Evolutionary conservation across 2,797 vertebrate genomes (phyloP), one percentile per base, ranked within the genome.

Genomic region (Todus mexicanus): DNA sequence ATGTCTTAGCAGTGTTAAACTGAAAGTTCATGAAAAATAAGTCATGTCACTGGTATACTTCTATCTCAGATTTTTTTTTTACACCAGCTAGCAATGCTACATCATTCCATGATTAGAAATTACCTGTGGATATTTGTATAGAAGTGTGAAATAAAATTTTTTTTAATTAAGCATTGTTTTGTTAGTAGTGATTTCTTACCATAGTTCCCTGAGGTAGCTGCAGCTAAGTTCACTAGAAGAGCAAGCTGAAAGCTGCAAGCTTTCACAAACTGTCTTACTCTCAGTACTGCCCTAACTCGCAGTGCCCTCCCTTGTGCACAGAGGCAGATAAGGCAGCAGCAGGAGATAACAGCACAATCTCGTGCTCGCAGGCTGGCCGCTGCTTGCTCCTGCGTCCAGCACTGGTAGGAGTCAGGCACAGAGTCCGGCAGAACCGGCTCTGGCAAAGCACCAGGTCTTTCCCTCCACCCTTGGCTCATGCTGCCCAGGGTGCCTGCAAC

Each of bases 51-150:
- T 97, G 96, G 89, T 95, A 91, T 96, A 92, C 95, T 94, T 95
- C 72, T 93, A 87, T 96, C 94, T 97, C 92, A 97, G 40, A 84
- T 15, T 56, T 84, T 91, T 84, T 92, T 61, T 95, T 90, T 97
- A 94, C 96, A 98, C 90, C 94, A 97, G 96, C 77, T 95, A 96
- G 89, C 86, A 95, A 89, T 95, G 93, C 97, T 95, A 94, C 92
- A 87, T 97, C 95, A 97, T 96, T 97, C 95, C 96, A 95, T 87
- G 35, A 92, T 95, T 94, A 96, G 96, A 96, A 97, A 95, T 95
- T 94, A 96, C 97, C 98, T 98, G 98, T 98, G 98, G 98, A 97
- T 97, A 97, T 98, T 97, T 98, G 98, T 98, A 98, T 87, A 97
- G 96, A 97, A 95, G 95, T 96, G 93, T 97, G 96, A 97, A 98